Evolutionary conservation across 2,113 vertebrate genomes (phyloP), one percentile per base, ranked within the genome.

Genomic region (Tinamus guttatus): DNA sequence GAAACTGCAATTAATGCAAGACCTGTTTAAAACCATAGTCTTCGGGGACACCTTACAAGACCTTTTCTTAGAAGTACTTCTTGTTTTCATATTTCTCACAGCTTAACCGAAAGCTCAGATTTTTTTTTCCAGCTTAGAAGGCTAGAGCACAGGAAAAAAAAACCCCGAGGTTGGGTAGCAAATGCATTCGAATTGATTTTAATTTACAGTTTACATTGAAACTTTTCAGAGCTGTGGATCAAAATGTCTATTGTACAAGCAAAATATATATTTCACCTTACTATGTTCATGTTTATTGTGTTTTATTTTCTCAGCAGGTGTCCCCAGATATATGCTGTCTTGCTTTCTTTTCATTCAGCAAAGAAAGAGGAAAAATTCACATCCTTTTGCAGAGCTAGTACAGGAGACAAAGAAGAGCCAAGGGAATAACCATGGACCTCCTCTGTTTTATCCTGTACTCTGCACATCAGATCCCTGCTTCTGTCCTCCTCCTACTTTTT

Each of bases 1-100:
- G 75, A 89, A 93, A 64, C 59, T 78, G 85, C 95, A 98, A 97
- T 98, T 97, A 97, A 97, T 90, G 84, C 69, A 94, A 91, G 88
- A 68, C 97, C 89, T 65, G 54, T 89, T 85, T 85, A 93, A 97
- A 97, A 91, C 43, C 49, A 63, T 40, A 89, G 81, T 96, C 90
- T 71, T 87, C 73, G 74, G 94, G 81, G 94, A 95, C 93, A 80
- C 62, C 47, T 76, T 91, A 83, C 83, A 87, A 93, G 60, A 86
- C 85, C 88, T 93, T 81, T 18, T 16, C 85, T 97, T 93, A 93
- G 94, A 91, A 88, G 77, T 70, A 91, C 80, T 77, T 81, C 79
- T 93, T 92, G 86, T 89, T 82, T 78, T 56, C 74, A 17, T 70
- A 67, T 40, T 83, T 95, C 59, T 85, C 77, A 76, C 22, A 22